Evolutionary conservation across 2,888 invertebrate genomes (phyloP).

Genomic region (Drosophila gaucha): DNA sequence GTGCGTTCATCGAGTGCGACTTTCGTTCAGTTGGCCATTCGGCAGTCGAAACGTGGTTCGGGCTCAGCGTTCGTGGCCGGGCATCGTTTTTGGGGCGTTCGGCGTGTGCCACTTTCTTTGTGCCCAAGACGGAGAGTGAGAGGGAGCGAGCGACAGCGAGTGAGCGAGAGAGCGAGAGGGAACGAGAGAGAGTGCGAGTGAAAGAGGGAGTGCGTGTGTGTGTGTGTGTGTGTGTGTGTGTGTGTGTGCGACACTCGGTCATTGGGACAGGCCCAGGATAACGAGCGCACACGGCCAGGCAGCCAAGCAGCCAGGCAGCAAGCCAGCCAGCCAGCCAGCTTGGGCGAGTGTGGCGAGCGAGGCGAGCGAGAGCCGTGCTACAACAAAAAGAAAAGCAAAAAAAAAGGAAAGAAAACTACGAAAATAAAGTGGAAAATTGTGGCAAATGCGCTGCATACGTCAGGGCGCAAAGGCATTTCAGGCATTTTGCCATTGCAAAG

Average conservation of each 20-base stretch:
- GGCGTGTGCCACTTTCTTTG: conserved; percentile 57
- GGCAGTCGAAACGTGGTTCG: neutral
- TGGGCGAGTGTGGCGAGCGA: conserved; percentile 19
- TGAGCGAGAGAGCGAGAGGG: neutral
- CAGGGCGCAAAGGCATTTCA: conserved; percentile 44
- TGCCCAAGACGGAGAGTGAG: neutral
- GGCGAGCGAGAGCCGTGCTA: conserved; percentile 1
- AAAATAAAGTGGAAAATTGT: conserved; percentile 26
- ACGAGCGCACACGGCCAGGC: conserved; percentile 25
- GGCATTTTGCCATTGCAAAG: conserved; percentile 41
- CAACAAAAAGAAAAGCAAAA: neutral
- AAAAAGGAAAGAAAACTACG: conserved; percentile 4
- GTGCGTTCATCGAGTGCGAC: conserved; percentile 78
- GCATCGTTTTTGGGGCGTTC: conserved; percentile 8
- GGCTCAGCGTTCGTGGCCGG: conserved; percentile 15
- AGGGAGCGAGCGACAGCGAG: neutral
- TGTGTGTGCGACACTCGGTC: conserved; percentile 67
- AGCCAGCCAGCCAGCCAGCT: no score
- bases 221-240: neutral
- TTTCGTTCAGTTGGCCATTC: conserved; percentile 79
- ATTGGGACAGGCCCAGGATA: conserved; percentile 80
- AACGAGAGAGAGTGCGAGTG: neutral
- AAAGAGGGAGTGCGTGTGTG: neutral
- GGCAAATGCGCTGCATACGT: conserved; percentile 53
- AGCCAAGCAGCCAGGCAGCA: no score